Evolutionary conservation across 1,140 invertebrate species (phyloP).

Genomic region (Drosophila truncata): DNA sequence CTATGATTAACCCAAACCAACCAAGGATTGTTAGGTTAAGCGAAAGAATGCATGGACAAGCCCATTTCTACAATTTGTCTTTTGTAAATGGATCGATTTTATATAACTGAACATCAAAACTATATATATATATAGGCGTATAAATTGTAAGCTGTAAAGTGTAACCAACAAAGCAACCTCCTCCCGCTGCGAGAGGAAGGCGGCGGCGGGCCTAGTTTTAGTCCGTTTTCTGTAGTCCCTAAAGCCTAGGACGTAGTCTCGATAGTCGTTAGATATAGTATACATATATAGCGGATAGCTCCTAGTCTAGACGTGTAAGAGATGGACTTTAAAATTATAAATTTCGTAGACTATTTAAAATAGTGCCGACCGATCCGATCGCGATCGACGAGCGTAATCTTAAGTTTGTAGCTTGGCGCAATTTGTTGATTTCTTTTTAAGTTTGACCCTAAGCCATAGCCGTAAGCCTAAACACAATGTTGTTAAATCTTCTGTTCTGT

Average conservation of each 20-base stretch:
- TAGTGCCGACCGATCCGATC: conserved; percentile 44
- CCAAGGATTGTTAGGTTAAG: conserved; percentile 60
- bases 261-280: conserved; percentile 27
- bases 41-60: conserved; percentile 47
- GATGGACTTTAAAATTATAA: conserved; percentile 81
- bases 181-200: conserved; percentile 46
- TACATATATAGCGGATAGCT: conserved; percentile 38
- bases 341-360: conserved; percentile 82
- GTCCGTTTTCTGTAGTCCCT: conserved; percentile 47
- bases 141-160: conserved; percentile 31
- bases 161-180: conserved; percentile 47
- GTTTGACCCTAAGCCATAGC: conserved; percentile 63
- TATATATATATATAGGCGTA: not conserved
- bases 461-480: conserved; percentile 47
- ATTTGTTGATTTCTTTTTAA: conserved; percentile 82
- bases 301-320: conserved; percentile 64
- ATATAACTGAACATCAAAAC: conserved; percentile 51
- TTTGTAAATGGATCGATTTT: conserved; percentile 86
- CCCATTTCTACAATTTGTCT: conserved; percentile 75
- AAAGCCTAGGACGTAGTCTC: conserved; percentile 23
- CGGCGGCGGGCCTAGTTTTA: conserved; percentile 43
- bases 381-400: conserved; percentile 21
- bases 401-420: conserved; percentile 61
- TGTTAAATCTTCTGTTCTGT: conserved; percentile 72
- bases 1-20: conserved; percentile 36